These are phyloP conservation scores for Halictus rubicundus DNA, from an alignment of 1,140 invertebrate species.

Conservation along the genomic window DNA sequence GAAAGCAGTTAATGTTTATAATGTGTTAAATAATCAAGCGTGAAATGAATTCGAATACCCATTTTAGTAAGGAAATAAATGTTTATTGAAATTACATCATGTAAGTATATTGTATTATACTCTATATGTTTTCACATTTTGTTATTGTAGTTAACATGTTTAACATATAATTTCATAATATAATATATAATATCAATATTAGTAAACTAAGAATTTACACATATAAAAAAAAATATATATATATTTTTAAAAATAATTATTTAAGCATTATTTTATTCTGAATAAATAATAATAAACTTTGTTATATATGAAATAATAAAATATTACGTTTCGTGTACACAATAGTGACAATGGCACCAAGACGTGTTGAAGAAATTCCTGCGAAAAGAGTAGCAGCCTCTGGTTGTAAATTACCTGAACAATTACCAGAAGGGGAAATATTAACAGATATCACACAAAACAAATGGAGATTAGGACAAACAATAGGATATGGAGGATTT, in stretches of 20 bases:
- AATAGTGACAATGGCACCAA: conserved; percentile 71
- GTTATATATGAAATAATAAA: neutral
- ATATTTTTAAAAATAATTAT: neutral
- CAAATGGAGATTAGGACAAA: conserved; percentile 92
- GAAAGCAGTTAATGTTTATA: conserved; percentile 4
- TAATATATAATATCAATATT: neutral
- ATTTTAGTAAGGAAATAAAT: conserved; percentile 19
- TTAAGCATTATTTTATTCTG: neutral
- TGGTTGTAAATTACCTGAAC: conserved; percentile 75
- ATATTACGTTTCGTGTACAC: conserved; percentile 24
- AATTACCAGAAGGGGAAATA: conserved; percentile 84
- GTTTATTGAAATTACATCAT: conserved; percentile 26
- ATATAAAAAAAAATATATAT: neutral
- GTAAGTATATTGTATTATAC: conserved; percentile 32
- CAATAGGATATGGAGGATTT: conserved; percentile 95
- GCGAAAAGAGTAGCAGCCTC: conserved; percentile 76
- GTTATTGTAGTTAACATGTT: neutral
- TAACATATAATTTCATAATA: neutral
- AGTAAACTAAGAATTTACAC: neutral
- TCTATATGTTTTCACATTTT: neutral
- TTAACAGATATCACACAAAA: conserved; percentile 90
- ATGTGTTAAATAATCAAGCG: conserved; percentile 18
- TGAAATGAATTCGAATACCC: conserved; percentile 7
- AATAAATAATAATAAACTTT: neutral
- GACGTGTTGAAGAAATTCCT: conserved; percentile 71